Evolutionary conservation across 2,797 vertebrate species (phyloP).

Genomic region (Pseudochaenichthys georgianus): DNA sequence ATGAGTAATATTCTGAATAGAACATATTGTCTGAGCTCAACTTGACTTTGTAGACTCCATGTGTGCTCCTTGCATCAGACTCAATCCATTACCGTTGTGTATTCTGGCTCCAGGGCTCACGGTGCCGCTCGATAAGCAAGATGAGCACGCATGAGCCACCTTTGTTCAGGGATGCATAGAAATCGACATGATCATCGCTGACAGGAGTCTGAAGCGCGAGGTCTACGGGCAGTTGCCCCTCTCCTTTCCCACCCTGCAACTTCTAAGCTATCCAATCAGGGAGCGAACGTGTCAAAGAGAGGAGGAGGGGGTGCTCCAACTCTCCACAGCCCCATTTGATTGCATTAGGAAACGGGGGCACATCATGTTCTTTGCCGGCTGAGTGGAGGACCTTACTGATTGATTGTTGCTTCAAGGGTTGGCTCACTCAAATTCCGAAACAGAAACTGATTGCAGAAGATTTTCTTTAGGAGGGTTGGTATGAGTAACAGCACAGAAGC

Average conservation of each 20-base stretch:
- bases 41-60: conserved; percentile 34
- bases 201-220: conserved; percentile 52
- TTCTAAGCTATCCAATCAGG: conserved; percentile 46
- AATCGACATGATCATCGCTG: conserved; percentile 47
- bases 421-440: conserved; percentile 27
- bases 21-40: conserved; percentile 55
- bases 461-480: neutral
- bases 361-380: conserved; percentile 55
- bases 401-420: conserved; percentile 23
- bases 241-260: conserved; percentile 70
- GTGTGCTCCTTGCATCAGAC: conserved; percentile 29
- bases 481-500: neutral
- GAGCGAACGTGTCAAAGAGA: conserved; percentile 4
- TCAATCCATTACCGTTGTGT: conserved; percentile 31
- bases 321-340: conserved; percentile 37
- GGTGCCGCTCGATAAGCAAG: conserved; percentile 53
- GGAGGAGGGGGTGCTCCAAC: conserved; percentile 1
- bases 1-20: conserved; percentile 47
- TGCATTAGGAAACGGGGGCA: conserved; percentile 33
- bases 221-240: conserved; percentile 64
- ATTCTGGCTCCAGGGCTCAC: conserved; percentile 52
- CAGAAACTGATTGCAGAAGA: neutral
- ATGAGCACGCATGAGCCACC: conserved; percentile 60
- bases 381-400: conserved; percentile 18
- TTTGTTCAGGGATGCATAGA: conserved; percentile 57